phyloP scores from a whole-genome alignment of 92 coral and sea anemone species.

The Micromussa lordhowensis region DNA sequence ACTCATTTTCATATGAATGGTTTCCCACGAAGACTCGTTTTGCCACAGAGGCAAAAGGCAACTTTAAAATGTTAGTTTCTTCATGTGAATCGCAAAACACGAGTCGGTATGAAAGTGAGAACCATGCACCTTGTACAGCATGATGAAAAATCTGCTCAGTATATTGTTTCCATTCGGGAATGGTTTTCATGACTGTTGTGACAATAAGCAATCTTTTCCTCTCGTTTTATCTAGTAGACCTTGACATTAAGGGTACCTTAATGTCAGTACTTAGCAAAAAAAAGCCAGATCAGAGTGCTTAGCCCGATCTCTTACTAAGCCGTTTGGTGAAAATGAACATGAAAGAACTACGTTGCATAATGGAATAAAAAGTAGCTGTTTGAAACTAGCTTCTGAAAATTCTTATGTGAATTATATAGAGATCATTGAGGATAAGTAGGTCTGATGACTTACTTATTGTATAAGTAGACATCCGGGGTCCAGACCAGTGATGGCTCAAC shows the following conservation, averaged over 20 bases:
- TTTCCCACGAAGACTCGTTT: too few relatives aligned
- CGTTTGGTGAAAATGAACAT: not conserved
- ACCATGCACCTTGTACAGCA: too few relatives aligned
- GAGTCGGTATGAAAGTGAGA: too few relatives aligned
- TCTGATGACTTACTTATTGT: constrained; percentile 61
- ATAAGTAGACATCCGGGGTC: constrained; percentile 71
- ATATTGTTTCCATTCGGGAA: too few relatives aligned
- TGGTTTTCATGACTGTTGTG: too few relatives aligned
- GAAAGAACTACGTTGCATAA: too few relatives aligned
- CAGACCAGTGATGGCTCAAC: constrained; percentile 54
- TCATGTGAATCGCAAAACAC: too few relatives aligned
- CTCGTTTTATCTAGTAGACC: not conserved
- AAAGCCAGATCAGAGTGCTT: not conserved
- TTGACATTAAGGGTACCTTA: not conserved
- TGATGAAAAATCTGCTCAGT: too few relatives aligned
- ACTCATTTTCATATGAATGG: too few relatives aligned
- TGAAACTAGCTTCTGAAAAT: not conserved
- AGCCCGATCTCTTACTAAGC: not conserved
- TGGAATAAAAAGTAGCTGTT: not conserved
- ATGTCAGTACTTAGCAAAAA: not conserved
- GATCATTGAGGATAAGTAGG: not conserved
- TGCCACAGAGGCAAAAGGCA: too few relatives aligned
- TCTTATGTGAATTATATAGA: not conserved
- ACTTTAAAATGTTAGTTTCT: too few relatives aligned
- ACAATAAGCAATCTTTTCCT: not conserved